Evolutionary conservation across 2,797 vertebrate species (phyloP), one percentile per base, ranked within the genome.

Genomic region (Urocyon cinereoargenteus): DNA sequence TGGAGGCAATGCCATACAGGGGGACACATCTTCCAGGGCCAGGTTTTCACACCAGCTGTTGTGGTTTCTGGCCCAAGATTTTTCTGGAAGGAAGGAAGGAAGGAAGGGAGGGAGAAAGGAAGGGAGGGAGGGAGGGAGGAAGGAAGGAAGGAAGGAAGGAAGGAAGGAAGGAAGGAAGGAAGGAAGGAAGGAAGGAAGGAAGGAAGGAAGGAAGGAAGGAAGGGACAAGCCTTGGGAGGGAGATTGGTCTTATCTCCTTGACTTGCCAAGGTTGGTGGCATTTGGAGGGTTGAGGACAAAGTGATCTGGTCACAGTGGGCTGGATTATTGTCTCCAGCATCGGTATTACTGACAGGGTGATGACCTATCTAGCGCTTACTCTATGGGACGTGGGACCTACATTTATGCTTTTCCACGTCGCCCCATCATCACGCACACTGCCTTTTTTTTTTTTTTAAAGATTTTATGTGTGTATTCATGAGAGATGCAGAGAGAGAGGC

Each of bases 341-440:
- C 53, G 45, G 22, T 12, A 22, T 12, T 3, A 12, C 28, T 45
- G 75, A 12, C 9, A 4, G 28, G 36, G 11, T 22, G n/a, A 49
- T 4, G 16, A 10, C 62, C 86, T 91, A 15, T 22, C 16, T 61
- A 24, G 24, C 1, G 2, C 40, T 3, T 53, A 6, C 22, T 34
- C 83, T 24, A 7, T 1, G 11, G 83, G 36, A 28, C 1, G 0
- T 0, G 8, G 1, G 9, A 51, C 26, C 14, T 1, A 19, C 6
- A 12, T 11, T 68, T 57, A 64, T 5, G 1, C 26, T 11, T 16
- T 7, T 4, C 26, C 6, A 0, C 0, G 2, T 34, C 0, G 14
- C n/a, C 34, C 31, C 19, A 0, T 55, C 0, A 2, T 49, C 40
- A 45, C 6, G 6, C 40, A 45, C 40, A 45, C 40, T 45, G 40